Evolutionary conservation across 2,113 vertebrate genomes (phyloP).

Genomic region (Chloroceryle aenea): DNA sequence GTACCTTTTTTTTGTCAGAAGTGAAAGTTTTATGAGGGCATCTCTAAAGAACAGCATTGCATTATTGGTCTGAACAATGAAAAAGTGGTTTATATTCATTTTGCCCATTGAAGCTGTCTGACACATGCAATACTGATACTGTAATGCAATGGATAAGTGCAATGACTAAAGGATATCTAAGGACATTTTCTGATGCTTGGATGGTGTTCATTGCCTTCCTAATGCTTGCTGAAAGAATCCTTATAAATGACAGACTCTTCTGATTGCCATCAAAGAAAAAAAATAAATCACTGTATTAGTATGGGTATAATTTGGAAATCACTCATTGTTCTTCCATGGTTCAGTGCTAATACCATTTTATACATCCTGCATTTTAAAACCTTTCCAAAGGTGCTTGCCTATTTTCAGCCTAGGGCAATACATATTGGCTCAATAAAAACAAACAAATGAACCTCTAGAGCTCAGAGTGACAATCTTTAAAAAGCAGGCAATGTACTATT

Average conservation of each 20-base stretch:
- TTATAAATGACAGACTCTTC: background rate
- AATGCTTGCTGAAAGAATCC: background rate
- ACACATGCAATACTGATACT: background rate
- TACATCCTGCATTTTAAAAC: background rate
- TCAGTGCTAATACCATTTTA: background rate
- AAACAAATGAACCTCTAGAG: background rate
- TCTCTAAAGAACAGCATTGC: background rate
- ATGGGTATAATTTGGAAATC: background rate
- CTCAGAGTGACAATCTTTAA: background rate
- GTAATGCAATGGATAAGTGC: background rate
- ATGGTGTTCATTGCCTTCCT: background rate
- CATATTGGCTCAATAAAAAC: background rate
- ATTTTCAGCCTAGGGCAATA: background rate
- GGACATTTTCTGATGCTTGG: background rate
- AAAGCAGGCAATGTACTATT: background rate
- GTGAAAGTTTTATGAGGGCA: background rate
- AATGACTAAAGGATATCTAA: background rate
- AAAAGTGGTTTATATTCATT: background rate
- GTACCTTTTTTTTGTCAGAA: background rate
- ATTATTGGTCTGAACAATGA: slow-evolving; percentile 1
- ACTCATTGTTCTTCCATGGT: background rate
- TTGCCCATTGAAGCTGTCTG: background rate
- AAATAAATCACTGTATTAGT: background rate
- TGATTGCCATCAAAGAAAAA: background rate
- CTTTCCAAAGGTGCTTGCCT: background rate